A percentile compares a stretch with the other conserved stretches of the same genome.
These are phyloP conservation scores for Chauna torquata DNA, from an alignment of 2,113 vertebrate species.

Conservation along the genomic window DNA sequence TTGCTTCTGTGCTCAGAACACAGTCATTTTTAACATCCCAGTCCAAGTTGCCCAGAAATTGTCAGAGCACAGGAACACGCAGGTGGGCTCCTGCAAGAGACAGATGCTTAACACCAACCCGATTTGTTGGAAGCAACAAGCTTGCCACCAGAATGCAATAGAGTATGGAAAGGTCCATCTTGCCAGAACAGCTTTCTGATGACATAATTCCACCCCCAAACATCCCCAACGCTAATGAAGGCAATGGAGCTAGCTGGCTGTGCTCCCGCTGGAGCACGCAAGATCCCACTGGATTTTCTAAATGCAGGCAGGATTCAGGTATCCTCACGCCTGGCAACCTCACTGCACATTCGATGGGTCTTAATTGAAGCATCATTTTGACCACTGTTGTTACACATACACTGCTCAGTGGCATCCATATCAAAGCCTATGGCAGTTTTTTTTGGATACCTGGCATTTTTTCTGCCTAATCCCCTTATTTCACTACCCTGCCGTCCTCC, in stretches of 20 bases:
- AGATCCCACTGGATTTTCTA: neutral
- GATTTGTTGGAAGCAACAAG: neutral
- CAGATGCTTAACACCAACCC: neutral
- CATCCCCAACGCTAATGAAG: neutral
- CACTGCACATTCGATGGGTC: neutral
- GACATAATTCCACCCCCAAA: neutral
- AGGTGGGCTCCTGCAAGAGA: neutral
- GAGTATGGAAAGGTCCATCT: neutral
- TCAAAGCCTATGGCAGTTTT: neutral
- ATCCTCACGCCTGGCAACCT: neutral
- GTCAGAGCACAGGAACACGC: neutral
- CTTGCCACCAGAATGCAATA: neutral
- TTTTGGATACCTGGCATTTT: neutral
- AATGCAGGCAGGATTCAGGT: neutral
- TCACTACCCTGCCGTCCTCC: neutral
- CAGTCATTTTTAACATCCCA: neutral
- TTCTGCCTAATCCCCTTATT: neutral
- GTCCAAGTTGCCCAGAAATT: neutral
- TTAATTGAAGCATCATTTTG: neutral
- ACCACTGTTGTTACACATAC: neutral
- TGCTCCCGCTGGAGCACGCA: neutral
- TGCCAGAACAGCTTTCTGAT: neutral
- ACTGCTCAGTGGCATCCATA: neutral
- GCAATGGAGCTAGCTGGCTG: neutral
- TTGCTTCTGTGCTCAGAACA: neutral